Conservation (phyloP, 2,113 vertebrate genomes). For the Puntigrus tetrazona region DNA sequence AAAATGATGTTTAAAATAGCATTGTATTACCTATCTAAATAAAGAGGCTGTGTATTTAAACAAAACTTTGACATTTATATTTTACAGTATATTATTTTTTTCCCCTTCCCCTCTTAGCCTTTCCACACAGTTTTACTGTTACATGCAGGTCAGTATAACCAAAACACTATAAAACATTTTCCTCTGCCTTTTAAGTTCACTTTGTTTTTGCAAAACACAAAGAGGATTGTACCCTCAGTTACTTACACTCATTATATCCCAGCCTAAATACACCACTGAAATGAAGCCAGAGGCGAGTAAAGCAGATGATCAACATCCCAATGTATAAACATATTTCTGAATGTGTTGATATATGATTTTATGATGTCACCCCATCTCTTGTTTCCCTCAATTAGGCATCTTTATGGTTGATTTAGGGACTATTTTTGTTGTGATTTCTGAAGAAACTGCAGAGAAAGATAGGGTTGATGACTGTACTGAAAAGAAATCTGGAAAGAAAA, state of each 20-base stretch:
- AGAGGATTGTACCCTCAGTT: constrained; percentile 23
- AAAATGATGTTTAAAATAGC: too few relatives aligned
- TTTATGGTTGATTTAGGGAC: background rate
- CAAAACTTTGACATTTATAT: background rate
- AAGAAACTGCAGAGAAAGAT: background rate
- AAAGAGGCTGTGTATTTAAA: too few relatives aligned
- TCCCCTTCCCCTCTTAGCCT: background rate
- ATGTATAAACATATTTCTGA: constrained; percentile 19
- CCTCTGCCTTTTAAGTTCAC: background rate
- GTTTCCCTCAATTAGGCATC: constrained; percentile 16
- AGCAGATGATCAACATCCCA: constrained; percentile 16
- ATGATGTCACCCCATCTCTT: background rate
- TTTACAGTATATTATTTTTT: background rate
- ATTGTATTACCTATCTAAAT: too few relatives aligned
- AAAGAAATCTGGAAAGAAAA: background rate
- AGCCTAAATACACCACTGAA: background rate
- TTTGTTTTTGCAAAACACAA: constrained; percentile 17
- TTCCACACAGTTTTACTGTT: background rate
- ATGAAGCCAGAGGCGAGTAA: constrained; percentile 16
- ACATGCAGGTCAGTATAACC: constrained; percentile 9
- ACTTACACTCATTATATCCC: constrained; percentile 28
- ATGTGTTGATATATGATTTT: constrained; percentile 25
- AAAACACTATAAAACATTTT: constrained; percentile 1
- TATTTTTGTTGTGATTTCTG: constrained; percentile 32
- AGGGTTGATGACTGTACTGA: background rate